Evolutionary conservation across 2,888 invertebrate genomes (phyloP).

Genomic region (Eupithecia tripunctaria): DNA sequence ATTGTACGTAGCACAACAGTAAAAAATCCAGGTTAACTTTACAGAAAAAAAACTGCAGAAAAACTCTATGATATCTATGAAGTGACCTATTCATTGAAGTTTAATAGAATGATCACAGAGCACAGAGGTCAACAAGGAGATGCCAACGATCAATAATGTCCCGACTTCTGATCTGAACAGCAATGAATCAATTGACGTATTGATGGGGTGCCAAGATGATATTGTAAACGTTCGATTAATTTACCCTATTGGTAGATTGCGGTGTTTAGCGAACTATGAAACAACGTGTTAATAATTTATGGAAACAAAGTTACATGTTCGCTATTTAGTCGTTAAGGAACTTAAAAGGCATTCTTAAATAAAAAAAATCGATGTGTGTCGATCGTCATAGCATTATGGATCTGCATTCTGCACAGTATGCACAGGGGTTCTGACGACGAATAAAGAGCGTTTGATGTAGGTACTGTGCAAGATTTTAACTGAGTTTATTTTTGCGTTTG

Average conservation of each 20-base stretch:
- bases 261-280: no score
- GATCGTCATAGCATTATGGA: no score
- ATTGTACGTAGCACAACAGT: neutral
- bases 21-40: neutral
- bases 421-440: no score
- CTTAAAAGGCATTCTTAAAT: no score
- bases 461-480: no score
- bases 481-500: no score
- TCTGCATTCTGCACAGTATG: no score
- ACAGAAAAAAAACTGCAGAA: neutral
- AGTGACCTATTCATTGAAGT: neutral
- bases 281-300: no score
- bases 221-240: slow-evolving; percentile 46
- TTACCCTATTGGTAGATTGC: neutral
- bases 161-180: slow-evolving; percentile 70
- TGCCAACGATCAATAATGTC: slow-evolving; percentile 72
- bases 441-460: no score
- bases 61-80: neutral
- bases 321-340: no score
- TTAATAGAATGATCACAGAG: slow-evolving; percentile 69
- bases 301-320: no score
- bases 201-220: slow-evolving; percentile 54
- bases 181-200: slow-evolving; percentile 73
- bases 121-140: slow-evolving; percentile 69
- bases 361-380: no score